phyloP scores from a whole-genome alignment of 2,888 invertebrate genomes.

The Epicampocera succincta region DNA sequence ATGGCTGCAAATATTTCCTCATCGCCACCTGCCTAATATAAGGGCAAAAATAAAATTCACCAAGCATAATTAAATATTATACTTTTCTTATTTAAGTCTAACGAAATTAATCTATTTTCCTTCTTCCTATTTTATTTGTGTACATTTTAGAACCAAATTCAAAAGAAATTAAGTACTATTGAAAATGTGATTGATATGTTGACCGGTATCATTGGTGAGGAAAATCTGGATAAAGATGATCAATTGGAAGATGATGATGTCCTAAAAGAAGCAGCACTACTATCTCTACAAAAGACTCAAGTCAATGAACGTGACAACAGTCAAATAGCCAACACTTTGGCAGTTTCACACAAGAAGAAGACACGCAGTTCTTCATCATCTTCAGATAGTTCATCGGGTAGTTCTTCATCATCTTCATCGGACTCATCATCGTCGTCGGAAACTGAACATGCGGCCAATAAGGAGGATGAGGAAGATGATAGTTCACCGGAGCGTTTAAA shows the following conservation, averaged over 20 bases:
- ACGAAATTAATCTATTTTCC: constrained; percentile 59
- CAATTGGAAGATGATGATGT: constrained; percentile 63
- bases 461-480: constrained; percentile 74
- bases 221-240: constrained; percentile 78
- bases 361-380: constrained; percentile 68
- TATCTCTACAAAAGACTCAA: constrained; percentile 52
- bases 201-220: constrained; percentile 91
- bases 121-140: constrained; percentile 38
- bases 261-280: constrained; percentile 54
- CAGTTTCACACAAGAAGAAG: constrained; percentile 60
- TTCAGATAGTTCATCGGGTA: constrained; percentile 72
- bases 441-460: constrained; percentile 69
- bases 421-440: constrained; percentile 74
- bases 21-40: constrained; percentile 10
- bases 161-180: constrained; percentile 85
- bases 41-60: constrained; percentile 45
- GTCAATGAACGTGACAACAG: constrained; percentile 14
- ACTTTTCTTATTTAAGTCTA: constrained; percentile 1
- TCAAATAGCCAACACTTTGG: constrained; percentile 7
- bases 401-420: constrained; percentile 75
- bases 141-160: constrained; percentile 79
- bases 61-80: constrained; percentile 64
- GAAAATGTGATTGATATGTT: constrained; percentile 94
- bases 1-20: constrained; percentile 8
- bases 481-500: constrained; percentile 81